Conservation (phyloP, 2,113 vertebrate species). For the Potamarius usumacintae region DNA sequence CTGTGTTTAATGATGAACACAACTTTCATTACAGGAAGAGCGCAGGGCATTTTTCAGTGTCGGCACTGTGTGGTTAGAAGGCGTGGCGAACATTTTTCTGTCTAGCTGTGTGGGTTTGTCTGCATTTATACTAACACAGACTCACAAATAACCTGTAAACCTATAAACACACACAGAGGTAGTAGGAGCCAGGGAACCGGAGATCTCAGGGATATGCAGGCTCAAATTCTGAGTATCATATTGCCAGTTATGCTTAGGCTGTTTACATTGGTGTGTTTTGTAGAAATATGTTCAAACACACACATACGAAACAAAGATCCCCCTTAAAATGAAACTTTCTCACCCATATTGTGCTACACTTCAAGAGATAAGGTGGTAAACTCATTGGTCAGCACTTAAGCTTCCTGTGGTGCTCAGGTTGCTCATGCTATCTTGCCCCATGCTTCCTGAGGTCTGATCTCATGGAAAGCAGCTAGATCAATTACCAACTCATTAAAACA, state of each 20-base stretch:
- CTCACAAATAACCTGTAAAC: slow-evolving; percentile 1
- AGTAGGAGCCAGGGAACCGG: background rate
- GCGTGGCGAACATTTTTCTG: slow-evolving; percentile 14
- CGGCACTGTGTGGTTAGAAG: background rate
- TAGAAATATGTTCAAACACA: background rate
- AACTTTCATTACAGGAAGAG: slow-evolving; percentile 22
- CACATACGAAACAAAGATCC: background rate
- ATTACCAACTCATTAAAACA: slow-evolving; percentile 34
- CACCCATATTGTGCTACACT: background rate
- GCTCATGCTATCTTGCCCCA: background rate
- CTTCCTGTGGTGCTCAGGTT: slow-evolving; percentile 13
- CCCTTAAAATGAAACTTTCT: background rate
- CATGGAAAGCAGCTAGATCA: slow-evolving; percentile 16
- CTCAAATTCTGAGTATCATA: background rate
- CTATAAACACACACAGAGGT: background rate
- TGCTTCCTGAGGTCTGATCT: slow-evolving; percentile 13
- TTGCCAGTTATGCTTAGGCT: slow-evolving; percentile 1
- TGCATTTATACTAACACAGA: slow-evolving; percentile 18
- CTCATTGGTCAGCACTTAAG: slow-evolving; percentile 1
- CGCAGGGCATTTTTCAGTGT: slow-evolving; percentile 3
- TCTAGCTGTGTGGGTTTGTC: slow-evolving; percentile 8
- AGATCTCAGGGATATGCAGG: background rate
- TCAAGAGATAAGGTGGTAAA: background rate
- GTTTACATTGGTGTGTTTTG: background rate
- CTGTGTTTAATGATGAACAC: slow-evolving; percentile 32